phyloP scores from a whole-genome alignment of 2,888 invertebrate species.

The Melanophora roralis region DNA sequence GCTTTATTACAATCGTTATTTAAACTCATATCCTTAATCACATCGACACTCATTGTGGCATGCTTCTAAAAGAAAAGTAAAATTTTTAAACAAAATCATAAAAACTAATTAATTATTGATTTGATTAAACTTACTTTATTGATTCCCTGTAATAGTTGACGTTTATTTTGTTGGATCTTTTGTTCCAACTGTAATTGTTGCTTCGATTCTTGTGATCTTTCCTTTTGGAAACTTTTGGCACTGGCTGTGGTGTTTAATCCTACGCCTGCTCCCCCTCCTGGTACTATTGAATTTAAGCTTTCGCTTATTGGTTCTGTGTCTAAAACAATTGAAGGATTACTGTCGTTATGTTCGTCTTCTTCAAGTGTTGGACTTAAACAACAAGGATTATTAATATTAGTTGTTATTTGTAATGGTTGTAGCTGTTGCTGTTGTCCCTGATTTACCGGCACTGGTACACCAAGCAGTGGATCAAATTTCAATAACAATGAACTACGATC shows the following conservation, averaged over 20 bases:
- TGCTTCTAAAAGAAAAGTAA: slow-evolving; percentile 68
- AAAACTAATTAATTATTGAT: not conserved
- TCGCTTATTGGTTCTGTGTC: slow-evolving; percentile 39
- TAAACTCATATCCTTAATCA: slow-evolving; percentile 73
- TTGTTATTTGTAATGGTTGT: slow-evolving; percentile 65
- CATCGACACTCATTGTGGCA: slow-evolving; percentile 78
- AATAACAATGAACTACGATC: slow-evolving; percentile 75
- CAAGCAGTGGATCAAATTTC: slow-evolving; percentile 76
- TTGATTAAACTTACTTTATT: slow-evolving; percentile 34
- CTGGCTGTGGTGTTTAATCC: slow-evolving; percentile 58
- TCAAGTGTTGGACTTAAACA: slow-evolving; percentile 73
- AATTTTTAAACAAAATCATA: not conserved
- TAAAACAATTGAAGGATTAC: slow-evolving; percentile 69
- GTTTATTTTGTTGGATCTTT: slow-evolving; percentile 44
- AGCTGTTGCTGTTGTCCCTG: slow-evolving; percentile 61
- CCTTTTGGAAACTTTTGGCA: slow-evolving; percentile 66
- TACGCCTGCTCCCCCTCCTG: slow-evolving; percentile 28
- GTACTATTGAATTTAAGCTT: slow-evolving; percentile 44
- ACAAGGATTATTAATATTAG: slow-evolving; percentile 62
- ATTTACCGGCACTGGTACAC: slow-evolving; percentile 73
- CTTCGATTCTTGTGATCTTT: slow-evolving; percentile 52
- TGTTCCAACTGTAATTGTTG: slow-evolving; percentile 60
- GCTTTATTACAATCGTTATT: slow-evolving; percentile 76
- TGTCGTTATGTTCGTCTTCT: slow-evolving; percentile 72
- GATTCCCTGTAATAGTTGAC: slow-evolving; percentile 54